Evolutionary conservation across 2,797 vertebrate genomes (phyloP).

Genomic region (Brotogeris chrysoptera): DNA sequence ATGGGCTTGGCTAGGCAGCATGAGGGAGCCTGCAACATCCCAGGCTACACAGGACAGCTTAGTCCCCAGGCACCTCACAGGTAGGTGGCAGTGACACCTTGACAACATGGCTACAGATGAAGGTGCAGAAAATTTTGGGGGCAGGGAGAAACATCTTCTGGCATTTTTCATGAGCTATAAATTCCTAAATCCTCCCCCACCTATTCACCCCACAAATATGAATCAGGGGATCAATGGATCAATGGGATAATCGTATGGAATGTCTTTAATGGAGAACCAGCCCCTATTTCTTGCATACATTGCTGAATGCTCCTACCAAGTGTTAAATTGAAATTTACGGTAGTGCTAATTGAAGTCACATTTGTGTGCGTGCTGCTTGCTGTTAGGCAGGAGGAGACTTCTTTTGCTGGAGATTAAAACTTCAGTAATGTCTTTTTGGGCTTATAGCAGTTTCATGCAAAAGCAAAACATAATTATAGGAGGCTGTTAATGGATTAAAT

Average conservation of each 20-base stretch:
- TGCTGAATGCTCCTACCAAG: conserved; percentile 53
- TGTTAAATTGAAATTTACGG: conserved; percentile 62
- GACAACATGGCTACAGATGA: background rate
- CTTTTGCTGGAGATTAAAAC: conserved; percentile 58
- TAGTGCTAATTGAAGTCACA: conserved; percentile 55
- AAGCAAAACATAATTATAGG: conserved; percentile 55
- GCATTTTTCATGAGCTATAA: background rate
- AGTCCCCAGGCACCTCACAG: background rate
- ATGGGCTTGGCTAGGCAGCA: background rate
- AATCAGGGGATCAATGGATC: conserved; percentile 30
- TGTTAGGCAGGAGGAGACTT: conserved; percentile 45
- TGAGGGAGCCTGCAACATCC: background rate
- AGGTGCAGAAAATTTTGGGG: background rate
- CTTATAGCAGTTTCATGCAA: conserved; percentile 48
- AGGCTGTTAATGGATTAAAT: conserved; percentile 58
- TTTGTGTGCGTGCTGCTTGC: conserved; percentile 38
- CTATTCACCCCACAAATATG: background rate
- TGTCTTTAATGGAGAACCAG: background rate
- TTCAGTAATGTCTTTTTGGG: conserved; percentile 58
- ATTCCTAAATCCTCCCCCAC: background rate
- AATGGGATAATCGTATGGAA: conserved; percentile 7
- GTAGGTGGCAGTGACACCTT: background rate
- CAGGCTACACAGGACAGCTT: background rate
- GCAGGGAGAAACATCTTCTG: background rate
- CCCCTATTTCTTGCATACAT: background rate